A percentile compares a stretch with the other conserved stretches of the same genome.
Conservation (phyloP, 2,888 invertebrate species). For the Amphipoea lucens region DNA sequence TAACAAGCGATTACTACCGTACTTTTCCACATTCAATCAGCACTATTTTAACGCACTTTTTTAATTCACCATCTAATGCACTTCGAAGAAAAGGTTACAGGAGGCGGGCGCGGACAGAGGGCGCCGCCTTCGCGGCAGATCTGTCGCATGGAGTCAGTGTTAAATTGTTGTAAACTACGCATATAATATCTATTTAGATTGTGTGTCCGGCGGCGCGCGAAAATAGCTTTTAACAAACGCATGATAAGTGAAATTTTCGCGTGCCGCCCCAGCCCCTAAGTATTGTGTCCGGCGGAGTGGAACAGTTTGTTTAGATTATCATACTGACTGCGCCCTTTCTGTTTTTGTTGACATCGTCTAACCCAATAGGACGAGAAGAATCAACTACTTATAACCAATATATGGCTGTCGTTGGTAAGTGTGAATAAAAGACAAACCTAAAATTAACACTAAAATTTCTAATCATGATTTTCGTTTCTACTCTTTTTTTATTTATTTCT, state of each 20-base stretch:
- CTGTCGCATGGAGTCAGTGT: constrained; percentile 90
- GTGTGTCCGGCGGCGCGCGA: constrained; percentile 83
- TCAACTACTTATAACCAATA: constrained; percentile 98
- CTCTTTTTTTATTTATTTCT: constrained; percentile 76
- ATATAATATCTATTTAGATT: constrained; percentile 83
- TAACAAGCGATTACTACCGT: constrained; percentile 59
- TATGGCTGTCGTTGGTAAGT: constrained; percentile 98
- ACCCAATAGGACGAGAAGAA: constrained; percentile 97
- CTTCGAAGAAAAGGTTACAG: constrained; percentile 75
- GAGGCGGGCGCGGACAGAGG: constrained; percentile 84
- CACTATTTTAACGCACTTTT: constrained; percentile 67
- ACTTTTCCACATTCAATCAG: constrained; percentile 66
- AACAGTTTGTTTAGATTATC: constrained; percentile 85
- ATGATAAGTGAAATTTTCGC: constrained; percentile 76
- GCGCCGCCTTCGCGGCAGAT: constrained; percentile 85
- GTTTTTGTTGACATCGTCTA: constrained; percentile 93
- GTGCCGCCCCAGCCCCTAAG: constrained; percentile 79
- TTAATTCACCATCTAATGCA: constrained; percentile 69
- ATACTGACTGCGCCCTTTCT: constrained; percentile 91
- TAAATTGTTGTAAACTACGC: constrained; percentile 84
- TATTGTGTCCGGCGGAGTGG: constrained; percentile 83
- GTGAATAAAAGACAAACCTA: constrained; percentile 90
- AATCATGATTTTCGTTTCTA: constrained; percentile 79
- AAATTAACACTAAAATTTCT: constrained; percentile 89
- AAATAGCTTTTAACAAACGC: constrained; percentile 74